Percentiles rank a stretch among this genome's conserved stretches.
phyloP scores from a whole-genome alignment of 2,888 invertebrate species.

The Lycocerus yunnanus region DNA sequence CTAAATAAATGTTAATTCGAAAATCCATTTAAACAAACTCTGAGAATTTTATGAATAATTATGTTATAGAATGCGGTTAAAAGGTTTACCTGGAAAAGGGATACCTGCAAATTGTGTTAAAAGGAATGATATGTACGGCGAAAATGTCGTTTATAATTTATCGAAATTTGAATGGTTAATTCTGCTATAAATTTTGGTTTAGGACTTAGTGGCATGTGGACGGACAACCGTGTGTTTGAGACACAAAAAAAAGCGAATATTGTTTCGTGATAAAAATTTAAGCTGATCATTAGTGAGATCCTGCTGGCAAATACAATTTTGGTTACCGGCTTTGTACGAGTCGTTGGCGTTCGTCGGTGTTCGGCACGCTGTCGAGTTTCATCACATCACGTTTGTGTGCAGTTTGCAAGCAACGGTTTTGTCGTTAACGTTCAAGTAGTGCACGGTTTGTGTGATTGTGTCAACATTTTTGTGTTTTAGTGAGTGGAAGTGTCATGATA shows the following conservation, averaged over 20 bases:
- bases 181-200: background rate
- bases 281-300: background rate
- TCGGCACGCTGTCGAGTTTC: background rate
- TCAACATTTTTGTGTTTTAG: slow-evolving; percentile 24
- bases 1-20: background rate
- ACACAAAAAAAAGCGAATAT: background rate
- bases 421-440: background rate
- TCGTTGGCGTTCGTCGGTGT: background rate
- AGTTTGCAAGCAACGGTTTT: slow-evolving; percentile 3
- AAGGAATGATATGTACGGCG: background rate
- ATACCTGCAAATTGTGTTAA: background rate
- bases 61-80: background rate
- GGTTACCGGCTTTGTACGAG: background rate
- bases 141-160: background rate
- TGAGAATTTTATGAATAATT: background rate
- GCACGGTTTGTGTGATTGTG: slow-evolving; percentile 24
- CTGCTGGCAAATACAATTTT: background rate
- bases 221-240: background rate
- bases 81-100: background rate
- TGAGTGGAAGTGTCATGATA: slow-evolving; percentile 15
- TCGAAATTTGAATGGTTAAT: background rate
- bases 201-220: background rate
- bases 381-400: background rate
- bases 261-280: background rate
- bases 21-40: background rate